Conservation (phyloP, 2,113 vertebrate species). For the Neopipo cinnamomea region DNA sequence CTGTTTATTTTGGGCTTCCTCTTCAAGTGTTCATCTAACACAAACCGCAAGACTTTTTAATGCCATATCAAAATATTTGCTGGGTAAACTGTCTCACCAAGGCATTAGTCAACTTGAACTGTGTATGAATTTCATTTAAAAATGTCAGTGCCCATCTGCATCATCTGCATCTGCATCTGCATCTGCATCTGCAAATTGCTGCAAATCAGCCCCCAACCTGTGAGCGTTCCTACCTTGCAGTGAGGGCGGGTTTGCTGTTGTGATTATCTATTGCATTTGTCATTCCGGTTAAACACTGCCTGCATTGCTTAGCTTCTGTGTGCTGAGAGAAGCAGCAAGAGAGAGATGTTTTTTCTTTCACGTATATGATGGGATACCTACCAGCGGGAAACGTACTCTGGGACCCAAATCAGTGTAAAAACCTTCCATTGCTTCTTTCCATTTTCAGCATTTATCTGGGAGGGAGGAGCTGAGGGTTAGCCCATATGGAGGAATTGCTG, state of each 20-base stretch:
- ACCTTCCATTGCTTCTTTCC: neutral
- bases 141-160: neutral
- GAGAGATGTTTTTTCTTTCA: neutral
- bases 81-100: neutral
- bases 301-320: neutral
- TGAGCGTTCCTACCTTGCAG: neutral
- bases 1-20: neutral
- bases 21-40: neutral
- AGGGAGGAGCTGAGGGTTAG: neutral
- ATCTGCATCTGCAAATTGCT: neutral
- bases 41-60: fast-evolving
- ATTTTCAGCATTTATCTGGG: neutral
- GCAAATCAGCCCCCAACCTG: neutral
- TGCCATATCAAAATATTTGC: neutral
- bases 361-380: neutral
- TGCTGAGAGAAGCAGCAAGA: neutral
- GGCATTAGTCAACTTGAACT: neutral
- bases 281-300: fast-evolving
- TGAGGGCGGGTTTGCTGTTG: fast-evolving
- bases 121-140: neutral
- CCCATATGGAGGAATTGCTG: neutral
- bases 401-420: neutral
- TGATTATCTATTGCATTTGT: neutral
- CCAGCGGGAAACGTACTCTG: neutral
- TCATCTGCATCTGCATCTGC: neutral